Evolutionary conservation across 2,888 invertebrate species (phyloP).

Genomic region (Conus canariensis): DNA sequence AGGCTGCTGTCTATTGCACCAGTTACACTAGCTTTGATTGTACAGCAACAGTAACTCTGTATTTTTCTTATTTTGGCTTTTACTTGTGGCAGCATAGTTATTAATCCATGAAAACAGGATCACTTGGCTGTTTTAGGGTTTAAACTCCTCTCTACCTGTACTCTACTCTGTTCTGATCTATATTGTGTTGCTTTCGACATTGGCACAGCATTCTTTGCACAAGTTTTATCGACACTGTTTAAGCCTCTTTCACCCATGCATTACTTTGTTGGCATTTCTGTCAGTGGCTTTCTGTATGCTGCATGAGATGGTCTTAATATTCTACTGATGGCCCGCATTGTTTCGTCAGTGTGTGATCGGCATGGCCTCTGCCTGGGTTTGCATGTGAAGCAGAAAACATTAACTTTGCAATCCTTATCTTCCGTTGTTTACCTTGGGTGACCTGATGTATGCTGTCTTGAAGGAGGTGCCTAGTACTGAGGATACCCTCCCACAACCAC

Average conservation of each 20-base stretch:
- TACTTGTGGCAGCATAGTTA: background rate
- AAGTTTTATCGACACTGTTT: background rate
- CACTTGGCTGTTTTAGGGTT: background rate
- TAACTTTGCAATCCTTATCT: background rate
- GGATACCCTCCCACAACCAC: slow-evolving; percentile 26
- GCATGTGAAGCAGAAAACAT: background rate
- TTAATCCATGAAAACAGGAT: background rate
- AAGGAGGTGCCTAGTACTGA: slow-evolving; percentile 40
- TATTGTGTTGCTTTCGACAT: background rate
- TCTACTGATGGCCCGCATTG: background rate
- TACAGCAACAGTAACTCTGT: background rate
- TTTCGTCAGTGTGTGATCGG: background rate
- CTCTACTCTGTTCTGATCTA: background rate
- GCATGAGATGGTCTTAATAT: background rate
- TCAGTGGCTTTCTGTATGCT: background rate
- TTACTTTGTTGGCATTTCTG: background rate
- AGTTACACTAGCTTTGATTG: background rate
- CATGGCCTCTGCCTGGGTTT: slow-evolving; percentile 8
- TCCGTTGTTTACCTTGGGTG: slow-evolving; percentile 12
- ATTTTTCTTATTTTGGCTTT: background rate
- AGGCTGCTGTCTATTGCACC: background rate
- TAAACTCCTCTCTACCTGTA: background rate
- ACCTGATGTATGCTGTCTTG: slow-evolving; percentile 33
- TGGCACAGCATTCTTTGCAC: background rate
- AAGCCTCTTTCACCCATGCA: background rate